Evolutionary conservation across 1,140 invertebrate genomes (phyloP).

Genomic region (Micrasema longulum): DNA sequence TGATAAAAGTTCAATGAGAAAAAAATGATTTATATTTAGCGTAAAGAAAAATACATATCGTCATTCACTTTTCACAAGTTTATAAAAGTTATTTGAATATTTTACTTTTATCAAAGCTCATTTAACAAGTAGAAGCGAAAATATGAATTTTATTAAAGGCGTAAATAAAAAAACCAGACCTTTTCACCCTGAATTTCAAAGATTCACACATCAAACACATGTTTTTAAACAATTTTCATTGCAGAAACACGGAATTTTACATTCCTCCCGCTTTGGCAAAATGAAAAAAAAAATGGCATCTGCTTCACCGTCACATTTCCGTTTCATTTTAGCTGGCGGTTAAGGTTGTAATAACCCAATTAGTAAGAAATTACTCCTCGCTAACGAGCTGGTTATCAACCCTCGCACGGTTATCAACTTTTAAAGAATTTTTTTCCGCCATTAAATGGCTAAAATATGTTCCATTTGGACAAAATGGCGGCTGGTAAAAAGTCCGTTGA

Average conservation of each 20-base stretch:
- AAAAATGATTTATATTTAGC: no score
- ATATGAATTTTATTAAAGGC: background rate
- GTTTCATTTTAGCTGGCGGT: conserved; percentile 29
- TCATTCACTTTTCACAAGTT: no score
- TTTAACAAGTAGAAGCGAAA: no score
- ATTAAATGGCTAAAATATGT: conserved; percentile 26
- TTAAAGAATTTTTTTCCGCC: conserved; percentile 25
- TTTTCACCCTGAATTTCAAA: background rate
- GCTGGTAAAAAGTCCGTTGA: background rate
- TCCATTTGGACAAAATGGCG: conserved; percentile 24
- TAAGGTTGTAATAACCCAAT: conserved; percentile 43
- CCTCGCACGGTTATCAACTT: conserved; percentile 29
- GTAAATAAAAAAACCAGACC: no score
- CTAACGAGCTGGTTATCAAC: conserved; percentile 45
- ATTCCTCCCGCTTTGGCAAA: conserved; percentile 2
- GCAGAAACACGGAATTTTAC: conserved; percentile 1
- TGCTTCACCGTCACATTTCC: conserved; percentile 21
- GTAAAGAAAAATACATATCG: no score
- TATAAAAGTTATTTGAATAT: no score
- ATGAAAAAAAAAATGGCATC: conserved; percentile 18
- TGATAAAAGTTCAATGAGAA: no score
- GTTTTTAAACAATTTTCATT: conserved; percentile 7
- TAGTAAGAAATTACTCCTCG: conserved; percentile 42
- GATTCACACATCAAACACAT: background rate
- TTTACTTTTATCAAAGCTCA: no score